Conservation (phyloP, 2,797 vertebrate genomes). For the Arrhamphus sclerolepis region DNA sequence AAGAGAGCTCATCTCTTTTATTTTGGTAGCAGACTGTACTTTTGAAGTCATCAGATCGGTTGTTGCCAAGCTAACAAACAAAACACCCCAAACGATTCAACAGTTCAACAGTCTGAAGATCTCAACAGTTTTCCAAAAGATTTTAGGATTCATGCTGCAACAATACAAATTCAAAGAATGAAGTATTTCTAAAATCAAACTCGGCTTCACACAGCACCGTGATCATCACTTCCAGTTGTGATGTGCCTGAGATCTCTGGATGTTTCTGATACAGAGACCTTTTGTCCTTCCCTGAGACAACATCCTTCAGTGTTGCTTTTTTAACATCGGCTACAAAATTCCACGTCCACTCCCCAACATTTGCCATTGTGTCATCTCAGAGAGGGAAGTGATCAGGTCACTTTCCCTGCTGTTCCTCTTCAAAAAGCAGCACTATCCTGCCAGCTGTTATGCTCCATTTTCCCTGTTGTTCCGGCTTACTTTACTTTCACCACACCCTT, state of each 20-base stretch:
- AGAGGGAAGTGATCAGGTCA: slow-evolving; percentile 35
- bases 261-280: slow-evolving; percentile 18
- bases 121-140: too few species aligned
- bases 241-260: background rate
- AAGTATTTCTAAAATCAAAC: too few species aligned
- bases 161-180: too few species aligned
- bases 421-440: slow-evolving; percentile 1
- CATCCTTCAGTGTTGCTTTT: slow-evolving; percentile 35
- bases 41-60: too few species aligned
- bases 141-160: too few species aligned
- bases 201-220: background rate
- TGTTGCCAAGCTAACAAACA: too few species aligned
- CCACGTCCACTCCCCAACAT: slow-evolving; percentile 7
- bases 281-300: slow-evolving; percentile 16
- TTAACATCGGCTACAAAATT: slow-evolving; percentile 34
- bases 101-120: too few species aligned
- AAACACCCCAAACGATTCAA: too few species aligned
- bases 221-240: slow-evolving; percentile 12
- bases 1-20: too few species aligned
- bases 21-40: too few species aligned
- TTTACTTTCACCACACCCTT: slow-evolving; percentile 34
- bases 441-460: slow-evolving; percentile 17
- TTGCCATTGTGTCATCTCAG: slow-evolving; percentile 46
- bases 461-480: slow-evolving; percentile 19
- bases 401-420: slow-evolving; percentile 20